Base-by-base conservation (phyloP, 2,113 vertebrate genomes). In the Spea bombifrons region DNA sequence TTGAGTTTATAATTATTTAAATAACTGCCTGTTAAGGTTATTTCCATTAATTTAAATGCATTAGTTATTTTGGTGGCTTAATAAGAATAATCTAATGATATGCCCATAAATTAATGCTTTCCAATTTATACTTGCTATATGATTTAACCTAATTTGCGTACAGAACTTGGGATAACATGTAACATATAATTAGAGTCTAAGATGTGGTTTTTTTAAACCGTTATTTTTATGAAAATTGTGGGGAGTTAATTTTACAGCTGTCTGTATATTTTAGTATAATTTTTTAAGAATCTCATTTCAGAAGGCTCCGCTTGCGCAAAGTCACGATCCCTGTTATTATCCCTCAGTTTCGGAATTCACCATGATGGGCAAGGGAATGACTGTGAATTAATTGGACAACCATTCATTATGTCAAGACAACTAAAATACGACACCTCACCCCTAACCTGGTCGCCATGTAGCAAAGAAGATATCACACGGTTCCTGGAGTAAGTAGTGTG, bases 361-460 rank as follows among this genome's bases (percentile, higher is more conserved):
- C 97, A 99, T 0, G 97, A 99, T 0, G 97, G 97, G 67, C 97
- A 96, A 76, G 96, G 97, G 17, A 99, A 99, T 0, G 97, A 99
- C 87, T 99, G 97, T 50, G 96, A 99, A 74, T 87, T 92, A 0
- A 77, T 87, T 66, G 95, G 94, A 75, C 92, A 92, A 30, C 94
- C 94, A 0, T 98, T 94, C 73, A 97, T 99, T 86, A 99, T 99
- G 97, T 97, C 96, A 59, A 92, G 94, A 1, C 97, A 99, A 87
- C 76, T 99, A 55, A 95, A 97, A 78, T 99, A 99, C 3, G 95
- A 98, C 85, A 94, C 95, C 44, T 93, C 94, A 0, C 97, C 97
- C 0, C 94, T 99, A 80, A 98, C 94, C 2, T 99, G 97, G 97
- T 99, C 97, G 0, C 85, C 88, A 71, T 99, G 97, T 93, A 99